phyloP scores from a whole-genome alignment of 2,797 vertebrate species.

The Poecilia gillii region DNA sequence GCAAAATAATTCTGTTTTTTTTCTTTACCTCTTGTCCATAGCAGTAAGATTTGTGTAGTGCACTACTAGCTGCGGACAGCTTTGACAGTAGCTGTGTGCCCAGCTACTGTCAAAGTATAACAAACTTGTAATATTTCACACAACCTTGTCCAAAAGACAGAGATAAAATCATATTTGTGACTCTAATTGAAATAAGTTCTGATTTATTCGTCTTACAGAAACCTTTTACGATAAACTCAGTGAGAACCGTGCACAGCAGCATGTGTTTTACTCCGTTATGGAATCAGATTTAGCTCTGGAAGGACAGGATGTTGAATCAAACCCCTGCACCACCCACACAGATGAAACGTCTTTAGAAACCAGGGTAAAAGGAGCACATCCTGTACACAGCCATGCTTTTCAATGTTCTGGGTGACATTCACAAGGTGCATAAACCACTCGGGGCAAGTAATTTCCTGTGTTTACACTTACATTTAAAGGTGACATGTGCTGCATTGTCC shows the following conservation, averaged over 20 bases:
- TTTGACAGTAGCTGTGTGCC: no score
- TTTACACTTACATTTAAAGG: constrained; percentile 59
- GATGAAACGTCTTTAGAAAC: background rate
- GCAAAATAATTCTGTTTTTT: background rate
- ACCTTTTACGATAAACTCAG: background rate
- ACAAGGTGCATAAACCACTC: constrained; percentile 39
- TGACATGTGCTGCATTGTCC: constrained; percentile 49
- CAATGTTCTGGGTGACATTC: constrained; percentile 44
- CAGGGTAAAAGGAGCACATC: constrained; percentile 8
- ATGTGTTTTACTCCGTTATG: background rate
- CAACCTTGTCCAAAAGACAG: background rate
- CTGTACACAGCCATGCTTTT: constrained; percentile 25
- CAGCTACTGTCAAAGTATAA: background rate
- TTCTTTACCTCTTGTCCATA: background rate
- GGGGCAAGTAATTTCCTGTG: constrained; percentile 51
- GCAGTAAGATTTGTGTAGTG: background rate
- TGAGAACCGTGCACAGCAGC: background rate
- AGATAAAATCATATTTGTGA: background rate
- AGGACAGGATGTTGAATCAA: constrained; percentile 26
- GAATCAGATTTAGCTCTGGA: constrained; percentile 15
- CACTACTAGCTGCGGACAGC: background rate
- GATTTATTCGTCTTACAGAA: background rate
- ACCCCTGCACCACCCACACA: constrained; percentile 14
- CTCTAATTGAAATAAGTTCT: background rate
- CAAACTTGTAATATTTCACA: background rate